A percentile compares a stretch with the other conserved stretches of the same genome.
These are phyloP conservation scores for Trinectes maculatus DNA, from an alignment of 2,113 vertebrate genomes.

Conservation along the genomic window DNA sequence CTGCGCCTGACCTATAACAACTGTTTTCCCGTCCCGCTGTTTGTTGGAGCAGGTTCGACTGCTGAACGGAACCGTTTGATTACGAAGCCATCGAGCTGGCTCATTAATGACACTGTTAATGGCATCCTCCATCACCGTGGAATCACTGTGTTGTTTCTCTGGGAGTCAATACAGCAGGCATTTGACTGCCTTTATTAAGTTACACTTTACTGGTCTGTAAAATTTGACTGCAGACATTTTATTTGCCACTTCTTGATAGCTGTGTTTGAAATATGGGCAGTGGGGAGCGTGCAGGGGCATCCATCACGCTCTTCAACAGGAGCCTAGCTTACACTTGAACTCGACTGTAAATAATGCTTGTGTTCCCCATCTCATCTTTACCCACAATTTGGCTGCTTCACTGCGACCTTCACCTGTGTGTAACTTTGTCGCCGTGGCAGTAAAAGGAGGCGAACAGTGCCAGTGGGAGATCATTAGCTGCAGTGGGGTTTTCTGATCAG, in stretches of 20 bases:
- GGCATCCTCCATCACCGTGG: constrained; percentile 71
- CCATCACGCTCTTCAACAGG: constrained; percentile 22
- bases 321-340: constrained; percentile 40
- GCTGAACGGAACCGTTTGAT: constrained; percentile 67
- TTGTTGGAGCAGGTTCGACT: constrained; percentile 64
- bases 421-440: constrained; percentile 19
- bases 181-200: constrained; percentile 71
- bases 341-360: constrained; percentile 59
- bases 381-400: constrained; percentile 25
- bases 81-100: constrained; percentile 60
- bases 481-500: constrained; percentile 57
- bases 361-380: constrained; percentile 22
- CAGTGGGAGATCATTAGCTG: constrained; percentile 68
- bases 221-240: constrained; percentile 78
- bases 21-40: constrained; percentile 64
- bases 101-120: constrained; percentile 77
- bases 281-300: constrained; percentile 36
- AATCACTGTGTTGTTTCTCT: constrained; percentile 66
- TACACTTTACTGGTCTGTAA: constrained; percentile 79
- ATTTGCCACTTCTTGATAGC: constrained; percentile 72
- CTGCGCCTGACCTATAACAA: constrained; percentile 46
- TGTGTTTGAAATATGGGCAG: constrained; percentile 60
- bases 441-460: constrained; percentile 44
- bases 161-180: constrained; percentile 55
- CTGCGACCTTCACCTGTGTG: constrained; percentile 44